phyloP scores from a whole-genome alignment of 2,113 vertebrate species.

The Dicentrarchus labrax region DNA sequence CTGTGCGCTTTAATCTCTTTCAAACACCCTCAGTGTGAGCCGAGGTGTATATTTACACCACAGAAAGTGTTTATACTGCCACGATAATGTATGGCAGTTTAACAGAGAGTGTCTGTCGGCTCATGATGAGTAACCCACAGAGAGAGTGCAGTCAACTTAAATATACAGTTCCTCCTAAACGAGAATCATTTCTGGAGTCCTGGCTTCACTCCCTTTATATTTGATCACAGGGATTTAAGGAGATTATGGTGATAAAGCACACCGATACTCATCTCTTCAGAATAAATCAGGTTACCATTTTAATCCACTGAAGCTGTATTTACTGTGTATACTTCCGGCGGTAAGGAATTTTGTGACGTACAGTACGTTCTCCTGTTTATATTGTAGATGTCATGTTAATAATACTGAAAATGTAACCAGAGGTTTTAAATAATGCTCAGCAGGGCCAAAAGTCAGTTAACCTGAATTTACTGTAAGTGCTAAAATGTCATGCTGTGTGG shows the following conservation, averaged over 20 bases:
- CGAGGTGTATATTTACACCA: neutral
- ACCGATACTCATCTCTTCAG: neutral
- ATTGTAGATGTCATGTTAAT: neutral
- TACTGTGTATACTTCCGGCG: neutral
- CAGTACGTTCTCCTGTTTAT: neutral
- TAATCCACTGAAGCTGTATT: neutral
- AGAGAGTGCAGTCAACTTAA: neutral
- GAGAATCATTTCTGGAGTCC: neutral
- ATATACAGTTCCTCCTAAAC: neutral
- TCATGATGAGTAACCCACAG: neutral
- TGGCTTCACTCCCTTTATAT: neutral
- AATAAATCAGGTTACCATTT: neutral
- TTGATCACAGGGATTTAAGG: constrained; percentile 3
- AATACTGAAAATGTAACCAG: neutral
- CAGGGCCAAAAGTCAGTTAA: neutral
- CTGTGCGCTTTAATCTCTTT: neutral
- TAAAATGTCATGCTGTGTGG: neutral
- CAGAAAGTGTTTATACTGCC: constrained; percentile 24
- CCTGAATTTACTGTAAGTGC: neutral
- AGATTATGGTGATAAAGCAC: constrained; percentile 16
- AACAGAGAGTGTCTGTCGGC: constrained; percentile 6
- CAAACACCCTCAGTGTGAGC: neutral
- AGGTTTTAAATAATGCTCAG: neutral
- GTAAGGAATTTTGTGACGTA: too few species aligned
- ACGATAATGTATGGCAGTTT: constrained; percentile 10